Evolutionary conservation across 2,797 vertebrate species (phyloP).

Genomic region (Amblyopsis hoosieri): DNA sequence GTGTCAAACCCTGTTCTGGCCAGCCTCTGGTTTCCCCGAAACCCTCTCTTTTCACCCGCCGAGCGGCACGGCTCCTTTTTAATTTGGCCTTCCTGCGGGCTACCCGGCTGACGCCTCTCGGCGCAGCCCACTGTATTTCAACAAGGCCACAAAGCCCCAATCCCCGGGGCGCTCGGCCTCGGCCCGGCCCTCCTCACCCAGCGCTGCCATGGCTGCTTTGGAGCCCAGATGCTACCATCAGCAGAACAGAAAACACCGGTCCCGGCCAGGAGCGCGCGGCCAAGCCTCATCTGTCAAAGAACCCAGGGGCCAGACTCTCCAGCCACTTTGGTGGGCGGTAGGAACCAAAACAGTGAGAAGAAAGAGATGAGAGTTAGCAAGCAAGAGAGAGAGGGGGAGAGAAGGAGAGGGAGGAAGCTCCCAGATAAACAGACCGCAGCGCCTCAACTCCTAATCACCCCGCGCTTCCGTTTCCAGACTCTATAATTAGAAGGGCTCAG

Average conservation of each 20-base stretch:
- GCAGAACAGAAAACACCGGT: conserved; percentile 70
- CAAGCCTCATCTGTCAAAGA: conserved; percentile 85
- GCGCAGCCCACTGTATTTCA: conserved; percentile 88
- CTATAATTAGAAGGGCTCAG: conserved; percentile 98
- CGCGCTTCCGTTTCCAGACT: conserved; percentile 96
- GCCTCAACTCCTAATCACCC: conserved; percentile 96
- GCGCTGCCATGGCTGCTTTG: conserved; percentile 71
- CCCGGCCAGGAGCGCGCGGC: conserved; percentile 76
- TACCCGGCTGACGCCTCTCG: conserved; percentile 93
- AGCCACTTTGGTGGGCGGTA: conserved; percentile 59
- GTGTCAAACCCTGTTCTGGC: conserved; percentile 80
- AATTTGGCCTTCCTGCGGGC: conserved; percentile 86
- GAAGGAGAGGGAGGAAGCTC: conserved; percentile 88
- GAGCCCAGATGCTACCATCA: conserved; percentile 83
- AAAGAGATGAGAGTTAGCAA: conserved; percentile 60
- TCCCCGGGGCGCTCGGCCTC: conserved; percentile 66
- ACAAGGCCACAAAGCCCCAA: conserved; percentile 90
- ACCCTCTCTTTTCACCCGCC: conserved; percentile 80
- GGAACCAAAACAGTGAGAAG: conserved; percentile 76
- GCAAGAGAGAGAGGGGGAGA: conserved; percentile 77
- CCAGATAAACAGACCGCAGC: conserved; percentile 98
- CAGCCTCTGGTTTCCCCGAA: conserved; percentile 79
- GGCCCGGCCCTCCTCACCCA: conserved; percentile 9
- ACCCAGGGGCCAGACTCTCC: conserved; percentile 62
- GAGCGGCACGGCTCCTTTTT: conserved; percentile 85